phyloP scores from a whole-genome alignment of 2,888 invertebrate species.

The Diplolepis rosae region DNA sequence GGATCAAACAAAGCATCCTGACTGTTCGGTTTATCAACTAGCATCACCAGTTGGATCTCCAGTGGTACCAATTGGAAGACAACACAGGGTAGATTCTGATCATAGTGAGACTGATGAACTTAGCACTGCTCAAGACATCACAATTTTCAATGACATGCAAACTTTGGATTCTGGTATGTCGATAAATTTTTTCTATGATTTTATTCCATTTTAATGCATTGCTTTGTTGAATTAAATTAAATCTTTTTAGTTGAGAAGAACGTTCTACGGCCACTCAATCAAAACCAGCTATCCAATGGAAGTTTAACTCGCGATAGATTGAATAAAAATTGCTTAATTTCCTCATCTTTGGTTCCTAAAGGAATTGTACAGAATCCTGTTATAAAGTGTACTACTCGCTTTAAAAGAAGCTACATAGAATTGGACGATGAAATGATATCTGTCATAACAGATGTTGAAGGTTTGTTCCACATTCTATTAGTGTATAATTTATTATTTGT shows the following conservation, averaged over 20 bases:
- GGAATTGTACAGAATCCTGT: conserved; percentile 68
- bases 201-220: too few species aligned
- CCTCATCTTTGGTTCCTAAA: conserved; percentile 68
- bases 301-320: conserved; percentile 61
- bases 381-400: conserved; percentile 80
- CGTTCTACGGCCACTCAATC: conserved; percentile 70
- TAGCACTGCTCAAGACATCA: conserved; percentile 69
- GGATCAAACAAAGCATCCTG: conserved; percentile 67
- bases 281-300: conserved; percentile 68
- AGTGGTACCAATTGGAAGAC: conserved; percentile 62
- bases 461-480: conserved; percentile 66
- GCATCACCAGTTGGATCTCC: conserved; percentile 65
- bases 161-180: conserved; percentile 60
- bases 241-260: conserved; percentile 65
- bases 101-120: conserved; percentile 68
- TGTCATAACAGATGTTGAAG: conserved; percentile 83
- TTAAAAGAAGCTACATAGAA: conserved; percentile 81
- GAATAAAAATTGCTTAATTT: conserved; percentile 58
- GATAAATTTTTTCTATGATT: not conserved
- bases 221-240: too few species aligned
- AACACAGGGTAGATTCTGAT: conserved; percentile 65
- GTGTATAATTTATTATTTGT: too few species aligned
- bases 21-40: conserved; percentile 64
- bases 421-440: conserved; percentile 83
- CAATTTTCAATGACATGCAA: conserved; percentile 56